Evolutionary conservation across 2,888 invertebrate genomes (phyloP), one percentile per base, ranked within the genome.

Genomic region (Andrena hattorfiana): DNA sequence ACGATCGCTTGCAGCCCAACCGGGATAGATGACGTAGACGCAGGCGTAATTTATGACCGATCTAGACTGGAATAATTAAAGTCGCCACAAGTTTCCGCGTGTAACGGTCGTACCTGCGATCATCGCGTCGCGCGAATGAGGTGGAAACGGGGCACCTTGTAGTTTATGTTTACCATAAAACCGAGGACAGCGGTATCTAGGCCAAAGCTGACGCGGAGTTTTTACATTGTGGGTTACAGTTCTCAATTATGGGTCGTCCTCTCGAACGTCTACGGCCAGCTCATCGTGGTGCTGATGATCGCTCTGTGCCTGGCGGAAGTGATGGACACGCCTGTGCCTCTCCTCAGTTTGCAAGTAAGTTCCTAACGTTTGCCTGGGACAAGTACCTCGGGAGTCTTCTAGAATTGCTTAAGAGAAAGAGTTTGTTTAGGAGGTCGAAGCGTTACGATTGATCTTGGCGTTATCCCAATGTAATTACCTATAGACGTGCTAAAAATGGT

Each of bases 271-370:
- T 95, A 95, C 88, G 95, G 95, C n/a, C 94, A 95, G 86, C 89
- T 95, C n/a, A 87, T 95, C 59, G 92, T 95, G 66, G 93, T 95
- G 28, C 85, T 95, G 42, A 95, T 95, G 93, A 90, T 95, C 84
- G 94, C 95, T 30, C 93, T 95, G 74, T 95, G 95, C 84, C 90
- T 95, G 64, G 94, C 95, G 60, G 95, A 95, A 89, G 95, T 95
- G 63, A 94, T 95, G 94, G 95, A 95, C 90, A 95, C 95, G 80
- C 93, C 94, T 16, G 94, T 95, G 59, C 94, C 94, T 54, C 93
- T 95, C 13, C 93, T 95, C 81, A 94, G 94, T 60, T 93, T 95
- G 54, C 95, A 95, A 94, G 95, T 95, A 92, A 79, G 68, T 68
- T 16, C 13, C 42, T 13, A 13, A 42, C 42, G 42, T 10, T 35